Conservation (phyloP, 53 echinoderm and acorn worm genomes). For the Apostichopus leukothele region DNA sequence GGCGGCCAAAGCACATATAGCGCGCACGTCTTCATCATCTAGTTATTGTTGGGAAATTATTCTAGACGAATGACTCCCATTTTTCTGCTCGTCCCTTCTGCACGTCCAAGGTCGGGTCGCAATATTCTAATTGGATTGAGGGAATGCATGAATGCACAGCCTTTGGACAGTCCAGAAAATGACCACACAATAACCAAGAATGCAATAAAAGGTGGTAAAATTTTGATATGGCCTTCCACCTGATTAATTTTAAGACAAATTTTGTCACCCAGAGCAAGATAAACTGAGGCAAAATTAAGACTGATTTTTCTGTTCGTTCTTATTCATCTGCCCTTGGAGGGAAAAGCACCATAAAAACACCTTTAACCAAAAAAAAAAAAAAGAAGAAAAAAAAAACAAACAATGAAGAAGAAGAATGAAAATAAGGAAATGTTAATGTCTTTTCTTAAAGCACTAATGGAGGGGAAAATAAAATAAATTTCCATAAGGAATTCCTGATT, state of each 20-base stretch:
- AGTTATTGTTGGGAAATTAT: conserved; percentile 36
- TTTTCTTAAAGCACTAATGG: neutral
- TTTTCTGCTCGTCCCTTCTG: neutral
- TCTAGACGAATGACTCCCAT: neutral
- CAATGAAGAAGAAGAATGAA: neutral
- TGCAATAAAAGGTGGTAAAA: conserved; percentile 11
- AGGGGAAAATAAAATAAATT: neutral
- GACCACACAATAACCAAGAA: conserved; percentile 15
- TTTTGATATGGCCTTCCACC: conserved; percentile 16
- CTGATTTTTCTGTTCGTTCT: neutral
- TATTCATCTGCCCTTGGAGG: neutral
- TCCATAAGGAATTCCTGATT: neutral
- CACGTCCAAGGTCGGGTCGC: conserved; percentile 12
- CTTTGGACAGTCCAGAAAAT: conserved; percentile 34
- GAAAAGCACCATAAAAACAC: neutral
- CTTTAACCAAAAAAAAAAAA: neutral
- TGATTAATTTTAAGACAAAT: conserved; percentile 40
- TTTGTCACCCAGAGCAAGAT: conserved; percentile 33
- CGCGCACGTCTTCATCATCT: neutral
- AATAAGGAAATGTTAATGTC: neutral
- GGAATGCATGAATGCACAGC: conserved; percentile 8
- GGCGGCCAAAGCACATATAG: neutral
- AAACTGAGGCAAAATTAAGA: conserved; percentile 25
- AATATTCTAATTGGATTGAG: conserved; percentile 30
- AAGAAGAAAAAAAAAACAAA: too few relatives aligned